These are phyloP conservation scores for Drosophila miranda DNA, from an alignment of 1,140 invertebrate species.

Conservation along the genomic window DNA sequence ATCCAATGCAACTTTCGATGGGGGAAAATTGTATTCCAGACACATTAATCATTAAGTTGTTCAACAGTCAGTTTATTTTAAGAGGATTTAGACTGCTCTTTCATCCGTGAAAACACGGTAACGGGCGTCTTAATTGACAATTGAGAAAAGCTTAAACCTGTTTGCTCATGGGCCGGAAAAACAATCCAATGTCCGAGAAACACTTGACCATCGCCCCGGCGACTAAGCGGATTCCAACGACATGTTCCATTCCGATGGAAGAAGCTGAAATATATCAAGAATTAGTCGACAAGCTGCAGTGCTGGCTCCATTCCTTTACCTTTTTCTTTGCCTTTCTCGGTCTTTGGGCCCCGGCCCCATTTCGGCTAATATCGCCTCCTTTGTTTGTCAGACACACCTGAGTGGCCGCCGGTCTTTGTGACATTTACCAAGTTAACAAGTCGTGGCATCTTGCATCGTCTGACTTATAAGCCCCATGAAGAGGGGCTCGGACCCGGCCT, in stretches of 20 bases:
- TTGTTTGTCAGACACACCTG: slow-evolving; percentile 59
- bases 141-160: too few species aligned
- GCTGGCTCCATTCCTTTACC: slow-evolving; percentile 4
- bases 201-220: too few species aligned
- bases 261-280: slow-evolving; percentile 14
- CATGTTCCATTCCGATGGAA: slow-evolving; percentile 21
- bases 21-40: too few species aligned
- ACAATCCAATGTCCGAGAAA: too few species aligned
- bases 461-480: slow-evolving; percentile 27
- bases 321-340: not conserved
- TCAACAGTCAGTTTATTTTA: too few species aligned
- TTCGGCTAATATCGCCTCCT: slow-evolving; percentile 5
- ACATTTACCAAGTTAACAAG: slow-evolving; percentile 51
- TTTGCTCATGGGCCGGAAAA: too few species aligned
- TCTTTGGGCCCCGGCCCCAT: slow-evolving; percentile 2
- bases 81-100: too few species aligned
- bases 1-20: too few species aligned
- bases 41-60: too few species aligned
- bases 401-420: slow-evolving; percentile 48
- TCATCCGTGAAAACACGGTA: too few species aligned
- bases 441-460: slow-evolving; percentile 17
- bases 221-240: slow-evolving; percentile 39
- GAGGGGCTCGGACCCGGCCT: slow-evolving; percentile 13
- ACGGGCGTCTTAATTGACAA: too few species aligned
- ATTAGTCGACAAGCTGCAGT: slow-evolving; percentile 4